Evolutionary conservation across 1,140 invertebrate genomes (phyloP).

Genomic region (Hetaerina americana): DNA sequence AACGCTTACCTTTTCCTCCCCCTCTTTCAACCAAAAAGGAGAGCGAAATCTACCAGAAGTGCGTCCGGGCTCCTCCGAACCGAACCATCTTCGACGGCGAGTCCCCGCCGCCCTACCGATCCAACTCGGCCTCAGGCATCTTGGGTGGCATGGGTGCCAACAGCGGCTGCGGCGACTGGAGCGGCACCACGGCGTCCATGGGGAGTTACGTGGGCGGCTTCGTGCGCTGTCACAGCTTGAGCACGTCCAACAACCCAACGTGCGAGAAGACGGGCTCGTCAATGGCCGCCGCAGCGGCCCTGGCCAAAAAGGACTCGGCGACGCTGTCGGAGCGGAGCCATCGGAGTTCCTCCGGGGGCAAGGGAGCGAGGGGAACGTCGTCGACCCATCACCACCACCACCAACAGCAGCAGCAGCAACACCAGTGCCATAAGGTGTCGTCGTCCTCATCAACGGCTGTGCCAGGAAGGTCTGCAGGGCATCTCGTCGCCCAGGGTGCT

Average conservation of each 20-base stretch:
- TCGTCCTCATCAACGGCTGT: neutral
- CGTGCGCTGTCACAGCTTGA: constrained; percentile 3
- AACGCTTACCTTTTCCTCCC: no score
- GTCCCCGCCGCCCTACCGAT: constrained; percentile 48
- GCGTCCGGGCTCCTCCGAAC: constrained; percentile 55
- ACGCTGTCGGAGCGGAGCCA: neutral
- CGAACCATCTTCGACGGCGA: constrained; percentile 53
- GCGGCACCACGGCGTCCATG: constrained; percentile 17
- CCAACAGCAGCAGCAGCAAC: no score
- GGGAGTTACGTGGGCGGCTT: constrained; percentile 12
- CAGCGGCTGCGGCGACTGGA: constrained; percentile 13
- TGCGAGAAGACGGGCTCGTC: neutral
- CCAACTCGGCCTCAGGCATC: constrained; percentile 36
- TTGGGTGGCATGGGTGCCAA: constrained; percentile 22
- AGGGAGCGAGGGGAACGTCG: neutral
- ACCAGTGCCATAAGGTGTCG: neutral
- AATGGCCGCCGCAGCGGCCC: neutral
- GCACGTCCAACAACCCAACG: neutral
- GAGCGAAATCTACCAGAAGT: constrained; percentile 52
- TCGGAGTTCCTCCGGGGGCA: neutral
- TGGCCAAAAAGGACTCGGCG: neutral
- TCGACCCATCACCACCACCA: no score
- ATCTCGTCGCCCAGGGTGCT: neutral
- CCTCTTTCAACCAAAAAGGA: no score
- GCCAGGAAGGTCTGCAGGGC: neutral